Conservation (phyloP, 2,113 vertebrate genomes). For the Pollimyrus isidori region DNA sequence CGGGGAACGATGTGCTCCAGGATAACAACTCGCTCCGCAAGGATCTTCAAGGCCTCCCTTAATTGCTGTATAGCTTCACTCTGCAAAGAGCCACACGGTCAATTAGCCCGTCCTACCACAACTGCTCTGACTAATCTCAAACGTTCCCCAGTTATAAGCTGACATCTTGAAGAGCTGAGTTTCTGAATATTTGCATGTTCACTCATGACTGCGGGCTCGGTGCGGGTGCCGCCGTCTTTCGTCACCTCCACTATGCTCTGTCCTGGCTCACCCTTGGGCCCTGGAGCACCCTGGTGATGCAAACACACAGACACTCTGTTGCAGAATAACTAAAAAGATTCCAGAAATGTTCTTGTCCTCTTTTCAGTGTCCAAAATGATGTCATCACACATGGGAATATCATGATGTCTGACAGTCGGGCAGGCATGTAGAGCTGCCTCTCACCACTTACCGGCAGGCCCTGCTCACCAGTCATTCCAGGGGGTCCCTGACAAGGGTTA, state of each 20-base stretch:
- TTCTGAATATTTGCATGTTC: not conserved
- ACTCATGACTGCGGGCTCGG: not conserved
- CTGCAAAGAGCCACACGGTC: conserved; percentile 43
- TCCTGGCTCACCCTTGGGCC: conserved; percentile 71
- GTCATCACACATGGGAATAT: not conserved
- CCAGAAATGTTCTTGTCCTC: not conserved
- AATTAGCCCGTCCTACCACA: not conserved
- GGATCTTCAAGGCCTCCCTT: conserved; percentile 94
- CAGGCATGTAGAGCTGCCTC: not conserved
- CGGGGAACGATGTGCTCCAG: conserved; percentile 97
- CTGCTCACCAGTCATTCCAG: conserved; percentile 61
- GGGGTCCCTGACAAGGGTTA: conserved; percentile 61
- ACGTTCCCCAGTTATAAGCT: not conserved
- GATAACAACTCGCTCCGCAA: conserved; percentile 90
- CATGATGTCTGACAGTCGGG: not conserved
- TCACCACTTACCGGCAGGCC: conserved; percentile 69
- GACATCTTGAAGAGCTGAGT: not conserved
- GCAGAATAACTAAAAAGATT: not conserved
- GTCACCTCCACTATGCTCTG: conserved; percentile 49
- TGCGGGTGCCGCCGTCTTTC: not conserved
- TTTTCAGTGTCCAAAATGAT: not conserved
- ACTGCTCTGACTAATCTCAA: not conserved
- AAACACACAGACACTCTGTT: conserved; percentile 20
- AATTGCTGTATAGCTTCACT: conserved; percentile 85
- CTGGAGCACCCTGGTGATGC: conserved; percentile 66